A percentile compares a stretch with the other conserved stretches of the same genome.
Conservation (phyloP, 2,888 invertebrate genomes). For the Drosophila merina region DNA sequence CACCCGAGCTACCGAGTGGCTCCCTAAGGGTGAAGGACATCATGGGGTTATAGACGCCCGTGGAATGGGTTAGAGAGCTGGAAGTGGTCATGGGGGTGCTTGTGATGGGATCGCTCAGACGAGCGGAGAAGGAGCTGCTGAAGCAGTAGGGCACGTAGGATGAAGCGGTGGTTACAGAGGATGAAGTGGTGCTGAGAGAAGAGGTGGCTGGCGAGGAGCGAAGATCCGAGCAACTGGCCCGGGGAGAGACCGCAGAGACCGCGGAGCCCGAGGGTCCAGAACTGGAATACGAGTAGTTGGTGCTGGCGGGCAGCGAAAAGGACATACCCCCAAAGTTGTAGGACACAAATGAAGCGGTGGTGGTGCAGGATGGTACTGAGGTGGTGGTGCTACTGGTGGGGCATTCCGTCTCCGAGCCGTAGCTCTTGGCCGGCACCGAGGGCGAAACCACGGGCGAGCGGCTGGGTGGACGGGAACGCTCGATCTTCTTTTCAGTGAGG, state of each 20-base stretch:
- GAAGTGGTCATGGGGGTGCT: conserved; percentile 39
- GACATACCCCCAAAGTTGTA: conserved; percentile 56
- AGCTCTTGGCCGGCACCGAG: conserved; percentile 74
- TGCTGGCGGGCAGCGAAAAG: conserved; percentile 51
- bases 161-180: conserved; percentile 15
- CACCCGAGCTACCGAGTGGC: conserved; percentile 48
- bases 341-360: conserved; percentile 55
- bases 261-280: conserved; percentile 30
- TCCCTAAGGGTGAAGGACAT: conserved; percentile 73
- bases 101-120: conserved; percentile 37
- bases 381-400: conserved; percentile 37
- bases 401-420: conserved; percentile 61
- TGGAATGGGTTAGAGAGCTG: conserved; percentile 56
- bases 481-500: conserved; percentile 82
- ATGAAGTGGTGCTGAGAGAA: conserved; percentile 10
- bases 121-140: conserved; percentile 51
- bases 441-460: conserved; percentile 80
- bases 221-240: conserved; percentile 72
- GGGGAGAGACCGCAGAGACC: no score
- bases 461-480: conserved; percentile 75
- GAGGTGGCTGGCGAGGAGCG: conserved; percentile 12
- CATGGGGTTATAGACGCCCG: conserved; percentile 76
- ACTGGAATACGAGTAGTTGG: conserved; percentile 61
- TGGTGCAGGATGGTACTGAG: conserved; percentile 39
- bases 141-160: conserved; percentile 57